A percentile compares a stretch with the other conserved stretches of the same genome.
Conservation (phyloP, 1,140 invertebrate species). For the Drosophila oshimai region DNA sequence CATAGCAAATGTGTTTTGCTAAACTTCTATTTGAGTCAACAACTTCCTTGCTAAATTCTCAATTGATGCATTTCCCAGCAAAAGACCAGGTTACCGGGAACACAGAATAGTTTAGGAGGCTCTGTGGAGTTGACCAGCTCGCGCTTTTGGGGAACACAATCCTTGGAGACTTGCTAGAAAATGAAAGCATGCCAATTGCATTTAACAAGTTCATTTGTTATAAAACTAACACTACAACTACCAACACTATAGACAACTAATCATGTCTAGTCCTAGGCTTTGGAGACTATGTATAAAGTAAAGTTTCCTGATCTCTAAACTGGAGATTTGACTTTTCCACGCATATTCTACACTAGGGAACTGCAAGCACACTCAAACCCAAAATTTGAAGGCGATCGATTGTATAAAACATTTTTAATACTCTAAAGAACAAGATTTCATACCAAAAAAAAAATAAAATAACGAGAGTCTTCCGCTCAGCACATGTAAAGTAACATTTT, state of each 20-base stretch:
- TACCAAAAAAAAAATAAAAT: conserved; percentile 49
- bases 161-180: conserved; percentile 44
- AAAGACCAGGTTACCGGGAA: conserved; percentile 42
- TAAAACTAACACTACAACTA: conserved; percentile 36
- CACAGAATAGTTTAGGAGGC: background rate
- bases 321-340: conserved; percentile 23
- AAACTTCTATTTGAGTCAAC: conserved; percentile 15
- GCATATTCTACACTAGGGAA: conserved; percentile 27
- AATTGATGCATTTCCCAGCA: conserved; percentile 34
- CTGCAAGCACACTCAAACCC: conserved; percentile 16
- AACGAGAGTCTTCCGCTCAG: conserved; percentile 69
- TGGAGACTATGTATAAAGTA: conserved; percentile 46
- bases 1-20: conserved; percentile 82
- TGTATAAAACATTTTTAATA: conserved; percentile 53
- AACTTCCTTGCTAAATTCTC: conserved; percentile 35
- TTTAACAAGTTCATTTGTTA: conserved; percentile 46
- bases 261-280: conserved; percentile 52
- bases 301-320: conserved; percentile 37
- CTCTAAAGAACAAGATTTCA: conserved; percentile 43
- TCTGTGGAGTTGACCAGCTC: background rate
- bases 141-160: conserved; percentile 5
- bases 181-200: conserved; percentile 54
- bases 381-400: conserved; percentile 25
- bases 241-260: conserved; percentile 37
- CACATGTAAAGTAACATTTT: conserved; percentile 58